phyloP scores from a whole-genome alignment of 2,797 vertebrate genomes.

The Smutsia gigantea region DNA sequence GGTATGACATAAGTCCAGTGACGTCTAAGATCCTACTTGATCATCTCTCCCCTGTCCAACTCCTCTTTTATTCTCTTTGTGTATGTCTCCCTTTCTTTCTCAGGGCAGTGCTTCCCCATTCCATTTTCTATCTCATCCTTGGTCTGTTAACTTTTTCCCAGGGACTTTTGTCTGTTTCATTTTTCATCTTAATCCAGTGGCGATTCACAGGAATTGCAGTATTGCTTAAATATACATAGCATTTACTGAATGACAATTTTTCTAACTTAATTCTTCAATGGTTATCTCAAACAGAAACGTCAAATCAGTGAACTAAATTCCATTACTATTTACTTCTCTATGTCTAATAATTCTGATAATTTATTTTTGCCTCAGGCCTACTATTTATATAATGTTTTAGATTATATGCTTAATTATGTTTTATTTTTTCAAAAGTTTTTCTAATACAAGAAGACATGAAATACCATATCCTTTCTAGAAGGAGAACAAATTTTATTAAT shows the following conservation, averaged over 20 bases:
- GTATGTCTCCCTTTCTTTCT: not conserved
- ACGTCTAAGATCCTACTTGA: not conserved
- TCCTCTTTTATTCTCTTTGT: not conserved
- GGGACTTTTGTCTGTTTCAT: not conserved
- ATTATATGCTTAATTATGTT: not conserved
- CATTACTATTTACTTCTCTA: not conserved
- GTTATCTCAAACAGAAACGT: not conserved
- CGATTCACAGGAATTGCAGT: not conserved
- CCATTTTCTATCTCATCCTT: not conserved
- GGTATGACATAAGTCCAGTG: not conserved
- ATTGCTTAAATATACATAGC: not conserved
- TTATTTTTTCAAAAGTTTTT: not conserved
- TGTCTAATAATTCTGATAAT: not conserved
- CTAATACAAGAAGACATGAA: not conserved
- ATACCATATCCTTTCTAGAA: not conserved
- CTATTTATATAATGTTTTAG: not conserved
- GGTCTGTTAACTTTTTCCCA: not conserved
- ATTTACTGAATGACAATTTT: not conserved
- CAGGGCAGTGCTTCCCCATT: not conserved
- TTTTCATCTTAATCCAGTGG: not conserved
- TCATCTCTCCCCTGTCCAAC: not conserved
- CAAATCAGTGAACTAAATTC: not conserved
- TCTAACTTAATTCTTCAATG: slow-evolving; percentile 19
- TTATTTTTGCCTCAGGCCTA: not conserved
- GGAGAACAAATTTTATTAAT: not conserved